phyloP scores from a whole-genome alignment of 2,888 invertebrate species.

The Ferrisia virgata region DNA sequence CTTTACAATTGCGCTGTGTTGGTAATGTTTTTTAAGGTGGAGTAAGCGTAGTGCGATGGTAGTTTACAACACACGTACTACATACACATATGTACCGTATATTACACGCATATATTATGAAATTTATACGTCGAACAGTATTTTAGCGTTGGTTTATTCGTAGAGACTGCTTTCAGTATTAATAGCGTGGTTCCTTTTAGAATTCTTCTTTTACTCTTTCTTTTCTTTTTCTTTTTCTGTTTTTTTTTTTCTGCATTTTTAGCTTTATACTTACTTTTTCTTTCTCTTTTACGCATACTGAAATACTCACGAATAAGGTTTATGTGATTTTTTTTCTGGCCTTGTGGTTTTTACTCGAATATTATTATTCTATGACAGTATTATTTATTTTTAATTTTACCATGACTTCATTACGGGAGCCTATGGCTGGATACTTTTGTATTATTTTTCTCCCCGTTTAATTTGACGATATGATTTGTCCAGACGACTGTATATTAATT shows the following conservation, averaged over 20 bases:
- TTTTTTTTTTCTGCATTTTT: background rate
- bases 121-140: constrained; percentile 9
- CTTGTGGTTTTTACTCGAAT: background rate
- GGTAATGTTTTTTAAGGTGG: constrained; percentile 22
- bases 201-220: background rate
- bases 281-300: background rate
- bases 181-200: constrained; percentile 23
- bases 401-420: background rate
- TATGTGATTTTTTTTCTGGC: background rate
- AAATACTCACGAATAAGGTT: background rate
- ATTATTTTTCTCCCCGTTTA: background rate
- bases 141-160: background rate
- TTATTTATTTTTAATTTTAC: constrained; percentile 17
- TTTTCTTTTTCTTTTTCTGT: background rate
- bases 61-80: background rate
- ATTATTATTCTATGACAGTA: background rate
- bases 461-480: background rate
- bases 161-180: constrained; percentile 33
- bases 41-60: background rate
- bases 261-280: background rate
- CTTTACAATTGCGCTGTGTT: constrained; percentile 27
- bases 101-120: background rate
- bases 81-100: background rate
- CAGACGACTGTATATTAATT: background rate
- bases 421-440: background rate